Conservation (phyloP, 92 coral and sea anemone species). For the Heteractis magnifica region DNA sequence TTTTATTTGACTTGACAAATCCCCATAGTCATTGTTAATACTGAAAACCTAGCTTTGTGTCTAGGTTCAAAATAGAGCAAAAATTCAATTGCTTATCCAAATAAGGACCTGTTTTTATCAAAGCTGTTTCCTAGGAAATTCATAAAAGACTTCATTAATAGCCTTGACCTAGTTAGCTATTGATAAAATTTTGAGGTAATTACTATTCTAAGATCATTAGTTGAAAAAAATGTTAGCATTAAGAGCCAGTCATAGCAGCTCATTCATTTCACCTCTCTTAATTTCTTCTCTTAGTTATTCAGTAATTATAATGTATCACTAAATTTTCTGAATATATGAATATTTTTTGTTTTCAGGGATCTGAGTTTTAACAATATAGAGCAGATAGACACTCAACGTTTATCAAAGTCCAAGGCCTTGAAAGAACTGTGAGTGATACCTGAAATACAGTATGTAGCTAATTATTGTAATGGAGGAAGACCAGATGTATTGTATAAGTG, state of each 20-base stretch:
- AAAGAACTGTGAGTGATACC: conserved; percentile 54
- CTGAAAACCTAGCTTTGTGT: background rate
- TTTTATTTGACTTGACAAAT: no score
- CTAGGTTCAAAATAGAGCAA: background rate
- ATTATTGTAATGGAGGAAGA: background rate
- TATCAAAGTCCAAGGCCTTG: conserved; percentile 51
- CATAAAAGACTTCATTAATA: background rate
- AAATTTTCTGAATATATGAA: background rate
- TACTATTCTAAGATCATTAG: background rate
- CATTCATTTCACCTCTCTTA: background rate
- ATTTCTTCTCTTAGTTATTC: background rate
- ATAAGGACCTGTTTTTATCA: background rate
- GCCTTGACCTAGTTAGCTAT: background rate
- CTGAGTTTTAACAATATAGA: conserved; percentile 56
- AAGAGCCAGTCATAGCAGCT: background rate
- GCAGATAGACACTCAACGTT: conserved; percentile 34
- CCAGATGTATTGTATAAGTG: background rate
- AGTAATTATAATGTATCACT: background rate
- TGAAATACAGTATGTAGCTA: background rate
- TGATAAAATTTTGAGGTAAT: background rate
- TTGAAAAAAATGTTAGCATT: background rate
- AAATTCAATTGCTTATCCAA: background rate
- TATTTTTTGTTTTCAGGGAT: conserved; percentile 41
- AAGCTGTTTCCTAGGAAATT: background rate
- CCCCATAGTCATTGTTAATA: background rate